A percentile compares a stretch with the other conserved stretches of the same genome.
These are phyloP conservation scores for Parauchenoglanis ngamensis DNA, from an alignment of 2,797 vertebrate species.

Conservation along the genomic window DNA sequence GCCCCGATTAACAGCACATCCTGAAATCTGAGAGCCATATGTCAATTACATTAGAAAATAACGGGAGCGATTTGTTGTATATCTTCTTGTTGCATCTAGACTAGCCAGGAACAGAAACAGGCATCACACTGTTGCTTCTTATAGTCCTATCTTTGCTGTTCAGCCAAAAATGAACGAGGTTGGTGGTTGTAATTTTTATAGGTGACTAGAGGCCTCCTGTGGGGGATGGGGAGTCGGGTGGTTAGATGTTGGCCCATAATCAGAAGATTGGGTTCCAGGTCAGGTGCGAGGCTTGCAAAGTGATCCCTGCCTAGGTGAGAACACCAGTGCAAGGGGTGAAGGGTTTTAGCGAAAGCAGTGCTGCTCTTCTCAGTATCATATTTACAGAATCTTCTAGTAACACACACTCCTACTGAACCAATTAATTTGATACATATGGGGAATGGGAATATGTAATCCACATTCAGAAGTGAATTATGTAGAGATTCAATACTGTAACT, in stretches of 20 bases:
- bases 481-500: background rate
- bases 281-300: conserved; percentile 57
- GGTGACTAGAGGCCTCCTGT: background rate
- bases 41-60: conserved; percentile 60
- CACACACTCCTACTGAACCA: background rate
- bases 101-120: conserved; percentile 43
- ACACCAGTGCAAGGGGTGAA: conserved; percentile 58
- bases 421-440: background rate
- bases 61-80: conserved; percentile 58
- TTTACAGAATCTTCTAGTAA: conserved; percentile 6
- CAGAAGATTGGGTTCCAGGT: conserved; percentile 48
- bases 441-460: conserved; percentile 5
- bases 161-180: conserved; percentile 9
- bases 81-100: conserved; percentile 34
- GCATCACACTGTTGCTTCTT: conserved; percentile 10
- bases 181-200: conserved; percentile 9
- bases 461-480: conserved; percentile 8
- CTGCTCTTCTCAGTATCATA: conserved; percentile 10
- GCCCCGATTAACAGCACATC: conserved; percentile 56
- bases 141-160: conserved; percentile 8
- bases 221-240: conserved; percentile 14
- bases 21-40: conserved; percentile 62
- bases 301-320: conserved; percentile 54
- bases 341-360: conserved; percentile 46
- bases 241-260: conserved; percentile 29